Conservation (phyloP, 2,888 invertebrate species). For the Orchesellides sinensis region DNA sequence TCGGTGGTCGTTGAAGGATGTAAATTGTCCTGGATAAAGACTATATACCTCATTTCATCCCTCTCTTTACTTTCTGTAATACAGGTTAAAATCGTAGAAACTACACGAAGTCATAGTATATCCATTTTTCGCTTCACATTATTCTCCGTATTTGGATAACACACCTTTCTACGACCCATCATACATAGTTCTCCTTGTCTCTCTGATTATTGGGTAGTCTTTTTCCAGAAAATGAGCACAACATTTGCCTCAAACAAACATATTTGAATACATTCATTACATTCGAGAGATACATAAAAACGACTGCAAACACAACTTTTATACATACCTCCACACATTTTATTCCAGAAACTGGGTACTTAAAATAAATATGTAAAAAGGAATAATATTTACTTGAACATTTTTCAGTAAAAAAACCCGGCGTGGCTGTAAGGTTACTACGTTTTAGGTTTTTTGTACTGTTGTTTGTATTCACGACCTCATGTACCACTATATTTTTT, state of each 20-base stretch:
- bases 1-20: conserved; percentile 36
- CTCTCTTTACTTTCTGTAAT: too few relatives aligned
- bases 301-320: too few relatives aligned
- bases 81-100: not conserved
- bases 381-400: conserved; percentile 1
- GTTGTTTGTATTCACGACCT: conserved; percentile 17
- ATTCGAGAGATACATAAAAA: conserved; percentile 1
- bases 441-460: conserved; percentile 14
- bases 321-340: not conserved
- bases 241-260: not conserved
- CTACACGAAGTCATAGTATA: not conserved
- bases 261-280: conserved; percentile 4
- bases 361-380: not conserved
- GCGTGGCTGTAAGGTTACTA: too few relatives aligned
- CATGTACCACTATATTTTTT: not conserved
- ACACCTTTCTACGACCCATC: conserved; percentile 31
- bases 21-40: conserved; percentile 11
- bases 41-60: not conserved
- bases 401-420: not conserved
- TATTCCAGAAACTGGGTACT: not conserved
- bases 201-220: conserved; percentile 11
- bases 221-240: not conserved
- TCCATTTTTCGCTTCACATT: not conserved
- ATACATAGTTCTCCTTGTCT: not conserved
- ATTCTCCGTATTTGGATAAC: conserved; percentile 31